Base-by-base conservation (phyloP, 2,113 vertebrate species). In the Phaethon lepturus region DNA sequence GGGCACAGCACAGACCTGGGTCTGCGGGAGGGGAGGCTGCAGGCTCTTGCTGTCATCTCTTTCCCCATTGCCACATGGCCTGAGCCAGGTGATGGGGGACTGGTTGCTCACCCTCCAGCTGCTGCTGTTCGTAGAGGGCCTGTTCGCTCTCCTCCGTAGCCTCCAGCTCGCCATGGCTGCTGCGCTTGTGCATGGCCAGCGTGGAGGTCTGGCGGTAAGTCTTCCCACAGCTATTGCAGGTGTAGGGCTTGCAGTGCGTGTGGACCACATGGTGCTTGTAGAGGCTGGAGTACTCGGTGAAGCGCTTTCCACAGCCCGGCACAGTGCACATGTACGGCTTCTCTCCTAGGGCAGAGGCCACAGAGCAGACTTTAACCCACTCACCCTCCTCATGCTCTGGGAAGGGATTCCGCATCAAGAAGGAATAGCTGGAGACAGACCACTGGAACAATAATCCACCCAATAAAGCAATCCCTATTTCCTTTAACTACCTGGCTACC, bases 201-300 rank as follows among this genome's bases (percentile, higher is more conserved):
- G 98, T 99, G 85, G 99, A 99, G 38, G 98, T 98, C 97, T 99
- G 99, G 19, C 98, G 97, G 97, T 98, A 99, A 47, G 97, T 99
- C 97, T 99, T 99, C 76, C 99, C 98, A 1, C 99, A 99, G 60
- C 97, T 97, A 31, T 95, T 98, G 96, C 99, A 99, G 66, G 98
- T 98, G 96, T 99, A 99, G 84, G 99, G 98, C 91, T 99, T 99
- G 98, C 98, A 99, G 97, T 98, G 99, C 0, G 98, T 99, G 98
- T 99, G 98, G 33, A 99, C 99, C 96, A 99, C 98, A 0, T 99
- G 98, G 96, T 99, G 98, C 74, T 99, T 99, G 91, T 99, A 99
- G 58, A 99, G 98, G 96, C 98, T 99, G 17, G 98, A 99, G 92
- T 99, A 99, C 84, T 99, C 98, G 0, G 98, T 99, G 97, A 99